Conservation (phyloP, 2,888 invertebrate genomes). For the Yponomeuta plumbellus region DNA sequence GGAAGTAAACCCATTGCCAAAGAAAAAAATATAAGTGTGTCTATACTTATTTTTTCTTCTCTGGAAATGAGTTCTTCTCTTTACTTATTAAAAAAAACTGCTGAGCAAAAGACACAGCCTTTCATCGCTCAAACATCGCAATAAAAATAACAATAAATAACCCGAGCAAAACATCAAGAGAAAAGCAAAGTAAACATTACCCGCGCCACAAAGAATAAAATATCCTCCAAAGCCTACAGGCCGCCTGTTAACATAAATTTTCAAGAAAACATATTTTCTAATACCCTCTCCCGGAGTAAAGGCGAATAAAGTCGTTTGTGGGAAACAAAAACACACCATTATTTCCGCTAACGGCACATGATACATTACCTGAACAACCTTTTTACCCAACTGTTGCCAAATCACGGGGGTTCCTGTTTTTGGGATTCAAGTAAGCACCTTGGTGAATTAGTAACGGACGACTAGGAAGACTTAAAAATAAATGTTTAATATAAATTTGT, state of each 20-base stretch:
- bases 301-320: constrained; percentile 16
- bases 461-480: too few relatives aligned
- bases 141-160: not conserved
- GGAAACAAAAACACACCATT: constrained; percentile 12
- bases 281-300: constrained; percentile 7
- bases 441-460: too few relatives aligned
- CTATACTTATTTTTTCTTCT: too few relatives aligned
- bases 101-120: too few relatives aligned
- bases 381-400: not conserved
- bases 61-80: too few relatives aligned
- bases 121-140: not conserved
- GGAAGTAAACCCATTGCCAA: too few relatives aligned
- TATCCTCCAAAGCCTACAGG: not conserved
- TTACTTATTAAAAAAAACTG: too few relatives aligned
- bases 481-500: too few relatives aligned
- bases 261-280: constrained; percentile 15
- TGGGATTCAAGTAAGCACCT: too few relatives aligned
- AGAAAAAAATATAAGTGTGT: too few relatives aligned
- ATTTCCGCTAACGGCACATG: constrained; percentile 14
- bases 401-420: not conserved
- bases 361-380: constrained; percentile 17
- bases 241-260: not conserved
- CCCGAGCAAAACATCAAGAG: not conserved
- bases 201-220: not conserved
- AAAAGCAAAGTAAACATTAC: constrained; percentile 3